These are phyloP conservation scores for Zalophus californianus DNA, from an alignment of 2,797 vertebrate species.

Conservation along the genomic window DNA sequence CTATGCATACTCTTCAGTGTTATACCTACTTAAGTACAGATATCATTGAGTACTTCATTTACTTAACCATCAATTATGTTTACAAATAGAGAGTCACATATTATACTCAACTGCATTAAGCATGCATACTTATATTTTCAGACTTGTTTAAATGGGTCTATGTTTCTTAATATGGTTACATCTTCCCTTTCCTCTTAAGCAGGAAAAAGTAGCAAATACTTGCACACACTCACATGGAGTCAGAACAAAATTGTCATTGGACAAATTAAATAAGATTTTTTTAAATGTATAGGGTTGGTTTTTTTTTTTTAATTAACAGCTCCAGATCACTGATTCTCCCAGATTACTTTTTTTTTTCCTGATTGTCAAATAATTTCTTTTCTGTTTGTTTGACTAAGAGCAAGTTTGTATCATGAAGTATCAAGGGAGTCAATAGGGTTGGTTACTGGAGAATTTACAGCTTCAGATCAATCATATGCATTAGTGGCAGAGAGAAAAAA, in stretches of 20 bases:
- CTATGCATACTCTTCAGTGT: not conserved
- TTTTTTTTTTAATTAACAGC: not conserved
- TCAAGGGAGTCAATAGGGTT: not conserved
- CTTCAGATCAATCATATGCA: constrained; percentile 47
- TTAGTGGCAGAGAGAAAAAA: constrained; percentile 2
- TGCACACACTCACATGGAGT: not conserved
- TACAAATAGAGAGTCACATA: not conserved
- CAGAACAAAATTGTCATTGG: not conserved
- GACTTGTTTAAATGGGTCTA: not conserved
- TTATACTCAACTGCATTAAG: not conserved
- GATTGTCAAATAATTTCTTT: constrained; percentile 51
- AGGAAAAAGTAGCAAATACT: not conserved
- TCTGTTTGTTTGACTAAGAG: not conserved
- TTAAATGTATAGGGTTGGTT: not conserved
- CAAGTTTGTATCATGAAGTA: not conserved
- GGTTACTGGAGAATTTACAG: not conserved
- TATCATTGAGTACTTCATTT: not conserved
- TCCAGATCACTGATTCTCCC: not conserved
- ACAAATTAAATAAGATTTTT: constrained; percentile 7
- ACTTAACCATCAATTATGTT: constrained; percentile 14
- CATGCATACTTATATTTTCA: not conserved
- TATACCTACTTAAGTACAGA: not conserved
- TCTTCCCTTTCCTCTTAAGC: not conserved
- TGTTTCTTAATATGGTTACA: not conserved
- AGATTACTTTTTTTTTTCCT: not conserved